Base-by-base conservation (phyloP, 2,797 vertebrate genomes). In the Spinus olivaceus region DNA sequence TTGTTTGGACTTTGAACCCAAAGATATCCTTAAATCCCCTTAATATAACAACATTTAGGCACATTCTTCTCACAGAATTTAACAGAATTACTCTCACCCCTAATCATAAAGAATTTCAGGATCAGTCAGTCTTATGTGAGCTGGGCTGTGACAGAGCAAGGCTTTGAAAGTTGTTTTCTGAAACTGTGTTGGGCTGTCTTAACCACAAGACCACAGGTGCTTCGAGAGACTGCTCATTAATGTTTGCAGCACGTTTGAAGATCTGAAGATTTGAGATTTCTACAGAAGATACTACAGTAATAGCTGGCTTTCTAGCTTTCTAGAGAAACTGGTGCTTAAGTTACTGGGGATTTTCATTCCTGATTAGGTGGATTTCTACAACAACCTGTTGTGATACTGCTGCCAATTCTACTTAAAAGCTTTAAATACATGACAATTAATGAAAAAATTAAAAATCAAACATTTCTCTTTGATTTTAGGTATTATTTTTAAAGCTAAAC, bases 171-270 rank as follows among this genome's bases (percentile, higher is more conserved):
- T 76, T 51, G 66, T 91, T 67, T 79, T 92, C 88, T 95, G 82
- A 92, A 92, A 94, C 2, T 41, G 17, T 77, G 37, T 81, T 84
- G 33, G 30, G 66, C 59, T 90, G 85, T 49, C 73, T 92, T 83
- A 91, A 86, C 92, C 94, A 88, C 91, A 88, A 94, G 91, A 93
- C 94, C 96, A 88, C 92, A 96, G 87, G 85, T 96, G 95, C 92
- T 96, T 93, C 79, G 41, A 64, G 53, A 94, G 89, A 28, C 77
- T 86, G 70, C 30, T 96, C 22, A 77, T 86, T 94, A 88, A 84
- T 81, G 41, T 88, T 56, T 93, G 70, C 59, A 92, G 67, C n/a
- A 21, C 73, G 54, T 59, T 89, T 89, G 79, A 69, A 79, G 82
- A 83, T 78, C 47, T 71, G 46, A 90, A 83, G 76, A 70, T 81